Evolutionary conservation across 2,113 vertebrate species (phyloP).

Genomic region (Lepus americanus): DNA sequence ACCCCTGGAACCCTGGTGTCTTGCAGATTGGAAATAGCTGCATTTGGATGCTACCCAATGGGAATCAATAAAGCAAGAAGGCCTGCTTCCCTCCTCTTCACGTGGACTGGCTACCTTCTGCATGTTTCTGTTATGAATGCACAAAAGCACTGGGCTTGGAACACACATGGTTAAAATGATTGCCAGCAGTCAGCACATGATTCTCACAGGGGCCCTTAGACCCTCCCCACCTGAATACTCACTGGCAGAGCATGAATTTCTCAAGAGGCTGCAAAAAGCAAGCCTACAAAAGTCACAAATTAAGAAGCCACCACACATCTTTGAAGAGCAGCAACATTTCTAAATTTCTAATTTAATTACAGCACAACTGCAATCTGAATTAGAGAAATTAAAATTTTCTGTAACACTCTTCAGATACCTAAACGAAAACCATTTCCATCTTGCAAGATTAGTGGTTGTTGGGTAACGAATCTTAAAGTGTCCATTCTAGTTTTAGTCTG

Average conservation of each 20-base stretch:
- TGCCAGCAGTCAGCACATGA: background rate
- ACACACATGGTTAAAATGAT: background rate
- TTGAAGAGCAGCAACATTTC: background rate
- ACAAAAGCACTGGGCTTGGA: background rate
- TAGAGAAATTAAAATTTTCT: background rate
- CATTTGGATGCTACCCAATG: background rate
- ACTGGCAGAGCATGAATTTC: background rate
- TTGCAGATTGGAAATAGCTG: conserved; percentile 43
- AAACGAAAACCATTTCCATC: background rate
- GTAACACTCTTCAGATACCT: background rate
- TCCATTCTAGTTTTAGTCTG: background rate
- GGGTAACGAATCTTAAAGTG: background rate
- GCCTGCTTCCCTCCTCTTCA: background rate
- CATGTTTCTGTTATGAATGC: background rate
- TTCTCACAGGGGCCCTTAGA: background rate
- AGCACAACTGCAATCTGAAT: background rate
- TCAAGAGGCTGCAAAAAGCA: background rate
- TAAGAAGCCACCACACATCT: background rate
- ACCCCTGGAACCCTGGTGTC: background rate
- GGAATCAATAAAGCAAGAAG: background rate
- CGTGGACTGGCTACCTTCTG: background rate
- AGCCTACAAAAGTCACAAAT: background rate
- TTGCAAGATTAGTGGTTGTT: background rate
- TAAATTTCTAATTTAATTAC: background rate
- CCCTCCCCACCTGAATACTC: background rate